Base-by-base conservation (phyloP, 2,797 vertebrate genomes). In the Onychomys leucogaster region DNA sequence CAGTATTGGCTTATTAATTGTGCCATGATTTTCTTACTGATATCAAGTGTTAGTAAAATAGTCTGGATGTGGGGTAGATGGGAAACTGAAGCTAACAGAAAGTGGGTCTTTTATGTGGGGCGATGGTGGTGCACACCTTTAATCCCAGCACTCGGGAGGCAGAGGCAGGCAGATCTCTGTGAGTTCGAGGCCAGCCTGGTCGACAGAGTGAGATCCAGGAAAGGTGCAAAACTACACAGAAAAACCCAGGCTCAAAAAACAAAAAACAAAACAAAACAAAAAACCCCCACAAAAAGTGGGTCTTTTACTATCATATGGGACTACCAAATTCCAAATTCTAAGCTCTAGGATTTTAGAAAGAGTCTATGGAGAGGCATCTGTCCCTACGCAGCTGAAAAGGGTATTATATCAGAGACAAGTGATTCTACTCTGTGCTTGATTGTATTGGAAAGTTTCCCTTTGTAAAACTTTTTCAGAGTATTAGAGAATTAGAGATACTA, bases 281-380 rank as follows among this genome's bases (percentile, higher is more conserved):
- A n/a, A n/a, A n/a, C n/a, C n/a, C n/a, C n/a, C n/a, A 46, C 6
- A 46, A 41, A 37, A 71, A 10, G 23, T 55, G 13, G 34, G 34
- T 27, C 32, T 37, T 85, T 85, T 23, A 32, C 29, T 46, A 46
- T 23, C 80, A 0, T 77, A 34, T 82, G 92, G 81, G 41, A 21
- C 32, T 96, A 11, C 59, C 13, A 94, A 77, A 89, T 92, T 92
- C 59, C 13, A 94, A 77, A 89, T 92, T 92, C 59, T 82, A 80
- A 91, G 90, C 67, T 59, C 14, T 83, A 94, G 55, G 93, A 71
- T 14, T 86, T 55, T 6, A 43, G 57, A 65, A 85, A 78, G 41
- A 90, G 46, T 37, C 2, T 14, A 27, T 6, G 1, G 41, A 95
- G 88, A 91, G 41, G n/a, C 27, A 69, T 4, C 21, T 69, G 43